A percentile compares a stretch with the other conserved stretches of the same genome.
phyloP scores from a whole-genome alignment of 2,797 vertebrate genomes.

The Cetoscarus ocellatus region DNA sequence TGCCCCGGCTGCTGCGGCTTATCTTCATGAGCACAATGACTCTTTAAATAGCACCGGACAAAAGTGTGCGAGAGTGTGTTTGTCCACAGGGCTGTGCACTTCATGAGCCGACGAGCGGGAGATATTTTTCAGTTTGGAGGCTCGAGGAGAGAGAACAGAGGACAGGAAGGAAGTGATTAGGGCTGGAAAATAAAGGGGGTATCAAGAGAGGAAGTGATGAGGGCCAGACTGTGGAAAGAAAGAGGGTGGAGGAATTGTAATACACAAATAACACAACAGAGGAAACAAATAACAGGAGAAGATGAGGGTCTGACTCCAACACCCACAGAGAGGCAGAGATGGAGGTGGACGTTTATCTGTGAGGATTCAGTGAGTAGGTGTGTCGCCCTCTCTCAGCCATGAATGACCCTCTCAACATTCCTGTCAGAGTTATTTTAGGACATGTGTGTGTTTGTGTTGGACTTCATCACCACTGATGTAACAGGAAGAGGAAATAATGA shows the following conservation, averaged over 20 bases:
- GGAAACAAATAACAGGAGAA: conserved; percentile 33
- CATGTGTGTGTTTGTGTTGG: conserved; percentile 9
- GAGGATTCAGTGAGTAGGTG: conserved; percentile 37
- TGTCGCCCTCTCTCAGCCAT: conserved; percentile 39
- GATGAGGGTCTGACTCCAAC: conserved; percentile 20
- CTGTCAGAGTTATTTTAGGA: conserved; percentile 45
- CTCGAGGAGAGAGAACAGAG: conserved; percentile 9
- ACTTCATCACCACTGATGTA: background rate
- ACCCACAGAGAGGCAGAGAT: conserved; percentile 37
- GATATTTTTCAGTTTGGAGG: conserved; percentile 41
- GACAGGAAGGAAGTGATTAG: conserved; percentile 52
- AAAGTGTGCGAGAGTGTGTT: conserved; percentile 28
- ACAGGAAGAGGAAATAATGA: background rate
- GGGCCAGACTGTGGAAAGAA: background rate
- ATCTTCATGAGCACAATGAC: conserved; percentile 68
- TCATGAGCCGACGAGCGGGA: conserved; percentile 22
- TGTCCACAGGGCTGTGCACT: conserved; percentile 25
- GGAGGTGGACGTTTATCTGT: conserved; percentile 17
- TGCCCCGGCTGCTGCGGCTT: conserved; percentile 56
- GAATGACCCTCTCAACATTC: conserved; percentile 66
- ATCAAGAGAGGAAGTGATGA: conserved; percentile 53
- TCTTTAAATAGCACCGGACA: conserved; percentile 70
- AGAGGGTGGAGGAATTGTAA: no score
- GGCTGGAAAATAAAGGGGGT: conserved; percentile 37
- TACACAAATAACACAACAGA: conserved; percentile 9